phyloP scores from a whole-genome alignment of 2,888 invertebrate species.

The Caenorhabditis becei region DNA sequence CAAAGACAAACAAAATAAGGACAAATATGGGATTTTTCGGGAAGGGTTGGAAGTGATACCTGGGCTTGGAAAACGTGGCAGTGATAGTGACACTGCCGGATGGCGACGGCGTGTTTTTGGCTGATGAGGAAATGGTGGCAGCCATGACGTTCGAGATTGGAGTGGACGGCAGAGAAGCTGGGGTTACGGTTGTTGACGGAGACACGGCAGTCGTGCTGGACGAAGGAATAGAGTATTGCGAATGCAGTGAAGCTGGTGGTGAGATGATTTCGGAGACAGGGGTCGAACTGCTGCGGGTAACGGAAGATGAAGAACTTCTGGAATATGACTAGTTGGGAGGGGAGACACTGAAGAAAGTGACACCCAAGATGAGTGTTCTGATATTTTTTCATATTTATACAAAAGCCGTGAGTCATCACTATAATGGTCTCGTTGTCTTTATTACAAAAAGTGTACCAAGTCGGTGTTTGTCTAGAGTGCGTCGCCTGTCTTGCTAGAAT shows the following conservation, averaged over 20 bases:
- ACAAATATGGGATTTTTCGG: constrained; percentile 2
- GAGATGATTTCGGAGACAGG: constrained; percentile 55
- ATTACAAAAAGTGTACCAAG: constrained; percentile 8
- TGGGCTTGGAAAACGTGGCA: constrained; percentile 66
- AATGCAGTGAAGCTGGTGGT: constrained; percentile 40
- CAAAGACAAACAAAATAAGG: constrained; percentile 15
- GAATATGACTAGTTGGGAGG: not conserved
- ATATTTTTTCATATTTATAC: constrained; percentile 11
- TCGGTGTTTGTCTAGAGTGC: not conserved
- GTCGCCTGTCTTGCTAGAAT: not conserved
- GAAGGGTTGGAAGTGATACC: constrained; percentile 46
- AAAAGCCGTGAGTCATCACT: constrained; percentile 9
- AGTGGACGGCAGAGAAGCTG: constrained; percentile 38
- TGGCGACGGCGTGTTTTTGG: constrained; percentile 64
- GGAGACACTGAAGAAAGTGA: not conserved
- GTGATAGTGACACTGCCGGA: constrained; percentile 59
- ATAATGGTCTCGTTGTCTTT: not conserved
- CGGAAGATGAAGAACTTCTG: constrained; percentile 52
- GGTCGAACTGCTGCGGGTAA: constrained; percentile 47
- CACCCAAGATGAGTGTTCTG: constrained; percentile 7
- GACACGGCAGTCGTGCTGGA: constrained; percentile 24
- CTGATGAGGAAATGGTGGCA: constrained; percentile 52
- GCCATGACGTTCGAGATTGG: constrained; percentile 45
- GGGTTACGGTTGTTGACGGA: constrained; percentile 16
- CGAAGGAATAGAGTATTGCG: constrained; percentile 40